phyloP scores from a whole-genome alignment of 2,888 invertebrate species.

The Dioctria linearis region DNA sequence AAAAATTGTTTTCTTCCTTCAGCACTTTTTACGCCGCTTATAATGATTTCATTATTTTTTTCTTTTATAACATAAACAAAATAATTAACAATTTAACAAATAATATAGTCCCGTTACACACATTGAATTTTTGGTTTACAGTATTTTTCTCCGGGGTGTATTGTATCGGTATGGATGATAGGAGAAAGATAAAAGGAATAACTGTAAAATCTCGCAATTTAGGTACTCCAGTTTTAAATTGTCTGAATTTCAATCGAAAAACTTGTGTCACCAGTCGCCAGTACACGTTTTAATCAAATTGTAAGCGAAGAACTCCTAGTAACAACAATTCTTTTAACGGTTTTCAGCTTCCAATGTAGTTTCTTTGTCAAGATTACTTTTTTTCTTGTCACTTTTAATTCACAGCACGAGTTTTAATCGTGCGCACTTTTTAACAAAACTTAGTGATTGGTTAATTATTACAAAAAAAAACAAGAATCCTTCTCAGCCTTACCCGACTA shows the following conservation, averaged over 20 bases:
- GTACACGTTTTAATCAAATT: constrained; percentile 18
- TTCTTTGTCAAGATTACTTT: not conserved
- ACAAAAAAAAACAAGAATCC: not conserved
- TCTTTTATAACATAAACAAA: constrained; percentile 17
- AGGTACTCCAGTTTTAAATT: not conserved
- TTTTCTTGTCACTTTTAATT: not conserved
- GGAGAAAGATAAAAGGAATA: constrained; percentile 19
- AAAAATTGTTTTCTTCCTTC: not conserved
- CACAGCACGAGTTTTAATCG: constrained; percentile 3
- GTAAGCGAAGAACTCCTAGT: not conserved
- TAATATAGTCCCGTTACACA: constrained; percentile 35
- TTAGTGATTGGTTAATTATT: not conserved
- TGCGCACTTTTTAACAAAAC: not conserved
- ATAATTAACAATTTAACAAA: not conserved
- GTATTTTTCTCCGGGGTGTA: not conserved
- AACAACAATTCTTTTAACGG: constrained; percentile 32
- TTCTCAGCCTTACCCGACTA: constrained; percentile 18
- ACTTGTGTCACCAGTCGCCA: not conserved
- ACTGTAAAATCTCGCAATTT: constrained; percentile 15
- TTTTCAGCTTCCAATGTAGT: constrained; percentile 5
- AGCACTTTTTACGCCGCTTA: constrained; percentile 15
- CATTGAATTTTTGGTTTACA: constrained; percentile 15
- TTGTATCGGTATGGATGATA: not conserved
- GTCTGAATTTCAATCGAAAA: not conserved
- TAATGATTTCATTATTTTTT: not conserved